Percentiles rank a stretch among this genome's conserved stretches.
Evolutionary conservation across 2,888 invertebrate species (phyloP).

Genomic region (Chrysodeixis includens): DNA sequence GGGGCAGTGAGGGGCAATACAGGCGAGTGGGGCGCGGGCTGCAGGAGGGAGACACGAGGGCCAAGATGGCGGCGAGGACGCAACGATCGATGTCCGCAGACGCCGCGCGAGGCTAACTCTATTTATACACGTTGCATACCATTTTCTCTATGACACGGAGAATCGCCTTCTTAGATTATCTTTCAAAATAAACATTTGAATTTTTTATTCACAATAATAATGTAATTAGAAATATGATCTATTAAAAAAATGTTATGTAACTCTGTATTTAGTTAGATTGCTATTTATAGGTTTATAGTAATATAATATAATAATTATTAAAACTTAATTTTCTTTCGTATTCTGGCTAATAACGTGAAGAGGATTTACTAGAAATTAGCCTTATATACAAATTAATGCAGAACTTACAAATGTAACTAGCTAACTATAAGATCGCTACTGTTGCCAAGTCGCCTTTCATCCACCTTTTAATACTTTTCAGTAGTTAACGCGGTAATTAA

Average conservation of each 20-base stretch:
- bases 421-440: too few relatives aligned
- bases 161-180: slow-evolving; percentile 54
- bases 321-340: too few relatives aligned
- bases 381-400: too few relatives aligned
- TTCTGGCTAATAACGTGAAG: too few relatives aligned
- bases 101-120: slow-evolving; percentile 86
- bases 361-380: too few relatives aligned
- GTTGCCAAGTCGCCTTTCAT: too few relatives aligned
- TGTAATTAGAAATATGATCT: too few relatives aligned
- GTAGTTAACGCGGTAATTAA: not conserved
- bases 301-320: too few relatives aligned
- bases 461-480: too few relatives aligned
- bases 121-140: slow-evolving; percentile 85
- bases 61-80: slow-evolving; percentile 89
- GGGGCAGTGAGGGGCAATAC: slow-evolving; percentile 85
- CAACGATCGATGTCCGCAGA: slow-evolving; percentile 88
- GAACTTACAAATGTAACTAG: too few relatives aligned
- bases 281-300: not conserved
- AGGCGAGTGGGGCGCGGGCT: slow-evolving; percentile 75
- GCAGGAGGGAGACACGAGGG: slow-evolving; percentile 86
- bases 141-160: slow-evolving; percentile 72
- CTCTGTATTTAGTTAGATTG: not conserved
- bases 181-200: slow-evolving; percentile 18
- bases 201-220: not conserved
- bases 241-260: too few relatives aligned